These are phyloP conservation scores for Megalopta genalis DNA, from an alignment of 1,140 invertebrate genomes.

Conservation along the genomic window DNA sequence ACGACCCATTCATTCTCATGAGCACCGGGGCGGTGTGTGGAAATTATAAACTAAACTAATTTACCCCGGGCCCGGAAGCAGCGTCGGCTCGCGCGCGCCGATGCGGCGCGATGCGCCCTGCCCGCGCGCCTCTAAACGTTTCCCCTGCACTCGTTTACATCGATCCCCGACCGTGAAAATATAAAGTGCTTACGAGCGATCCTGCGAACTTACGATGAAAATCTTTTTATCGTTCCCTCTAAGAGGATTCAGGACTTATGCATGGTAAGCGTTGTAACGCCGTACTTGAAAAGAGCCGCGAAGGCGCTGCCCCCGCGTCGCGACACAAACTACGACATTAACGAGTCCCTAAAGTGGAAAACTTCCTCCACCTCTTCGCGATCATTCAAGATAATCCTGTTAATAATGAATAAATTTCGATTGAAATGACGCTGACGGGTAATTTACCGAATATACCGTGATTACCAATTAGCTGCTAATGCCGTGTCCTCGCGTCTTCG, in stretches of 20 bases:
- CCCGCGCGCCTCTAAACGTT: conserved; percentile 5
- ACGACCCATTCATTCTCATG: conserved; percentile 60
- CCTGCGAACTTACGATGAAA: conserved; percentile 20
- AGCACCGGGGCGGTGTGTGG: conserved; percentile 42
- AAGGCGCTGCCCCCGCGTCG: not conserved
- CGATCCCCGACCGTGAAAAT: conserved; percentile 47
- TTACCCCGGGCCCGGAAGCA: conserved; percentile 48
- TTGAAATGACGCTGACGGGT: too few relatives aligned
- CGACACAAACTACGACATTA: not conserved
- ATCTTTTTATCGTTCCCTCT: conserved; percentile 30
- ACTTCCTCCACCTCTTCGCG: not conserved
- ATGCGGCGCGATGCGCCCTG: not conserved
- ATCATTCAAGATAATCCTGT: too few relatives aligned
- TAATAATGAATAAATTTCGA: too few relatives aligned
- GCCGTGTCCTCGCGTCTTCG: too few relatives aligned
- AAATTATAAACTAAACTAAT: conserved; percentile 72
- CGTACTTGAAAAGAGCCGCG: not conserved
- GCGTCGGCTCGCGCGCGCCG: not conserved
- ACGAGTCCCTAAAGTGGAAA: not conserved
- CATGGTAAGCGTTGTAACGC: conserved; percentile 14
- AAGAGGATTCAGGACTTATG: conserved; percentile 30
- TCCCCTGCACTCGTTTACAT: conserved; percentile 28
- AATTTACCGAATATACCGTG: too few relatives aligned
- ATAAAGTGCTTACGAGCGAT: conserved; percentile 28
- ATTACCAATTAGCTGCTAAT: too few relatives aligned